Evolutionary conservation across 2,113 vertebrate genomes (phyloP).

Genomic region (Poeciliopsis occidentalis): DNA sequence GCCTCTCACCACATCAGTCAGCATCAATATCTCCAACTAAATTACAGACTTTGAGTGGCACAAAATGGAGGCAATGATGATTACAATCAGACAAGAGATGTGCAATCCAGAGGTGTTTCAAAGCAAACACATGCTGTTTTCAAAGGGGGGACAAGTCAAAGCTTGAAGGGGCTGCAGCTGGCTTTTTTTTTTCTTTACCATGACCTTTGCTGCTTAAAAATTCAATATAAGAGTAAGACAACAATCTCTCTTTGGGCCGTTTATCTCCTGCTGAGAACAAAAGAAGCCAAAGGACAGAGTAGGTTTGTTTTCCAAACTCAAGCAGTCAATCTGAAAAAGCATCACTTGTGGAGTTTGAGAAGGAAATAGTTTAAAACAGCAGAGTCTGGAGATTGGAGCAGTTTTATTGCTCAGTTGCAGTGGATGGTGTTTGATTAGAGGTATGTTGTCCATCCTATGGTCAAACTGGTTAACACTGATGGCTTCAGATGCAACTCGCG

Average conservation of each 20-base stretch:
- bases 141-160: slow-evolving; percentile 4
- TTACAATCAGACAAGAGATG: slow-evolving; percentile 64
- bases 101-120: slow-evolving; percentile 53
- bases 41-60: slow-evolving; percentile 52
- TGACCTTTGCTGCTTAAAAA: neutral
- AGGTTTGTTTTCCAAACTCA: slow-evolving; percentile 16
- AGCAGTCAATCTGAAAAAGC: slow-evolving; percentile 14
- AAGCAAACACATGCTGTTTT: slow-evolving; percentile 24
- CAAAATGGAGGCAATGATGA: slow-evolving; percentile 65
- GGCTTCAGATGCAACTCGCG: neutral
- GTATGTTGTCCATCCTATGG: slow-evolving; percentile 7
- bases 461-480: slow-evolving; percentile 2
- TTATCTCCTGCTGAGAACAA: slow-evolving; percentile 30
- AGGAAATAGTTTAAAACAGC: slow-evolving; percentile 2
- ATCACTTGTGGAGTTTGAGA: slow-evolving; percentile 8
- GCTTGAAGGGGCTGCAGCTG: slow-evolving; percentile 7
- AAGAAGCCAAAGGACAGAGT: slow-evolving; percentile 24
- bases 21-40: slow-evolving; percentile 52
- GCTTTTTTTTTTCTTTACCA: neutral
- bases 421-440: neutral
- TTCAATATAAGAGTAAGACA: slow-evolving; percentile 16
- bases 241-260: slow-evolving; percentile 4
- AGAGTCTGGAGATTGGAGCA: neutral
- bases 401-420: slow-evolving; percentile 5
- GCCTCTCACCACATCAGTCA: slow-evolving; percentile 61